Evolutionary conservation across 2,888 invertebrate genomes (phyloP), one percentile per base, ranked within the genome.

Genomic region (Himalopsyche tibetana): DNA sequence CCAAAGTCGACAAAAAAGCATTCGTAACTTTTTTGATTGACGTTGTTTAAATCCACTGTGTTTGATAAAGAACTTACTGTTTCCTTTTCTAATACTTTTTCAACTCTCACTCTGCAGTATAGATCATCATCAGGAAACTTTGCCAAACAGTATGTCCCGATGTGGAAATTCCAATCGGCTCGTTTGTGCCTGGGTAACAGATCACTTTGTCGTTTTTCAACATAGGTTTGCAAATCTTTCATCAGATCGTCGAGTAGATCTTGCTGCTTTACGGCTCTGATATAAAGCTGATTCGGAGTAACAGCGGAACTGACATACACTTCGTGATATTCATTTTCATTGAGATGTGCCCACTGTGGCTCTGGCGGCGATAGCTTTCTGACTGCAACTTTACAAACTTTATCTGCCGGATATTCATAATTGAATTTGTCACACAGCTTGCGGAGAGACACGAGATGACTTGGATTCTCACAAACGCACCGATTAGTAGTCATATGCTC

Each of bases 1-100:
- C 95, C 95, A 89, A 94, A 94, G 90, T 95, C 95, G 0, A 95
- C 94, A 89, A 94, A 95, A 89, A 95, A 95, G 88, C 94, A 94
- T 87, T 93, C 92, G 0, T 93, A 92, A 89, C 92, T 92, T 19
- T 89, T 81, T 19, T 40, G 12, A 17, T 55, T 55, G 17, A 63
- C 12, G 5, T 15, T 19, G 2, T 45, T 81, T 15, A n/a, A 51
- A 45, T 81, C 81, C 45, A 11, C 45, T 11, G 45, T 11, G 45
- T 42, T n/a, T 12, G 19, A 17, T 11, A 8, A 3, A 82, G 36
- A 40, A 38, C n/a, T 17, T 40, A 17, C 89, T n/a, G 90, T 89
- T n/a, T 90, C 89, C 4, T 90, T 89, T 5, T 82, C 55, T 12
- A 91, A 86, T 11, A 92, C 89, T 51, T 91, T 90, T 28, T 92